phyloP scores from a whole-genome alignment of 2,113 vertebrate genomes.

The Ochotona princeps region DNA sequence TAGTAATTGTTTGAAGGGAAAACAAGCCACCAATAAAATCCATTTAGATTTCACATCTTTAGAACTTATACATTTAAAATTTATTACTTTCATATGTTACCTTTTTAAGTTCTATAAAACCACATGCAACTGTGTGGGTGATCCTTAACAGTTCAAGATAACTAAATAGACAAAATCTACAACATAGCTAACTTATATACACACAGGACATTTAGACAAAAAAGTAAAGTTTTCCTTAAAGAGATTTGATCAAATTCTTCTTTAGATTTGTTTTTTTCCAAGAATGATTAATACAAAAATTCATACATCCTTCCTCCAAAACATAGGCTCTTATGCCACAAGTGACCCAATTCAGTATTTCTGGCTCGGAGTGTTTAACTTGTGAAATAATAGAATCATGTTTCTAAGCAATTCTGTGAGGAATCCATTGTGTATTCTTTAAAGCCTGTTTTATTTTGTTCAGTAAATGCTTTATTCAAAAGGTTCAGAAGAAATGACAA shows the following conservation, averaged over 20 bases:
- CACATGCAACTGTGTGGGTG: neutral
- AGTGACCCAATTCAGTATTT: conserved; percentile 4
- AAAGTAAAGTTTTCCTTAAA: neutral
- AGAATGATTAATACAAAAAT: neutral
- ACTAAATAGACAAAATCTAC: neutral
- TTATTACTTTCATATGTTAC: conserved; percentile 54
- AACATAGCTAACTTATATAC: neutral
- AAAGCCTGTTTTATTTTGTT: neutral
- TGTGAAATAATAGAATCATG: neutral
- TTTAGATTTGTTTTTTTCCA: neutral
- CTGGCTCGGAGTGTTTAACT: neutral
- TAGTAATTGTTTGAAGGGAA: conserved; percentile 80
- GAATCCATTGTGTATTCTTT: conserved; percentile 4
- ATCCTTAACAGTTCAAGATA: conserved; percentile 19
- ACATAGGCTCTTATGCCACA: neutral
- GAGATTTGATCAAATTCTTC: neutral
- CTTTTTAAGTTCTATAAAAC: conserved; percentile 32
- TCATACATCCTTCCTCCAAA: neutral
- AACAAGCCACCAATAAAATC: conserved; percentile 82
- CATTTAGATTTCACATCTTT: conserved; percentile 77
- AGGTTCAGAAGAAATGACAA: neutral
- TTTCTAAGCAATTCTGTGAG: conserved; percentile 25
- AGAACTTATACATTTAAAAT: conserved; percentile 61
- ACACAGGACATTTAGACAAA: conserved; percentile 59
- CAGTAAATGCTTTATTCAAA: conserved; percentile 2